Evolutionary conservation across 2,888 invertebrate genomes (phyloP), one percentile per base, ranked within the genome.

Genomic region (Meloe dianella): DNA sequence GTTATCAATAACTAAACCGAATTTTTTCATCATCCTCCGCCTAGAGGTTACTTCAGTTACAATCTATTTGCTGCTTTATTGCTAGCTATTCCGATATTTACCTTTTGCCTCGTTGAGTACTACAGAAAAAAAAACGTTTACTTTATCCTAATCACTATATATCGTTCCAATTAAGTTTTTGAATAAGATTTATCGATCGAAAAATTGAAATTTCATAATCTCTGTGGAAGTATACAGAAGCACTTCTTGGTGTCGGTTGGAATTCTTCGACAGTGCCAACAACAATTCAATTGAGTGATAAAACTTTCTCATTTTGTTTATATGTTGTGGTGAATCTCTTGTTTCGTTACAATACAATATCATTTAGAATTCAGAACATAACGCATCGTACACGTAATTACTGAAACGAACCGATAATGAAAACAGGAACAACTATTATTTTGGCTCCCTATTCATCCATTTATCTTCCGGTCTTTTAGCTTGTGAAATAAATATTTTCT

Each of bases 281-380:
- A n/a, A 4, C 7, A 12, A 20, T 20, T 22, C 20, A 20, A 14
- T 58, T 38, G 7, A 24, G 58, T 29, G 30, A 29, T 22, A 32
- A 32, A 38, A 27, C 6, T 47, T 63, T 47, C 27, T 27, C 1
- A 7, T 47, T 29, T 20, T 17, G 38, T 51, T n/a, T 61, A 30
- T 17, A 7, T 61, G 17, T 20, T 61, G 17, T 20, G 22, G 27
- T 27, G 51, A 30, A 61, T 47, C 22, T 20, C 20, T 9, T 20
- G 47, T 17, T 17, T 12, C 27, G 47, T 61, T 61, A 47, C 77
- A 75, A 70, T 65, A 75, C 76, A 78, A 77, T 77, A 77, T 75
- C 78, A 77, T 75, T 76, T 75, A 71, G 77, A 74, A 78, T 77
- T 77, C 78, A 76, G 70, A 73, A 74, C 77, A 74, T 77, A 77